A percentile compares a stretch with the other conserved stretches of the same genome.
Conservation (phyloP, 2,888 invertebrate genomes). For the Cheilosia grossa region DNA sequence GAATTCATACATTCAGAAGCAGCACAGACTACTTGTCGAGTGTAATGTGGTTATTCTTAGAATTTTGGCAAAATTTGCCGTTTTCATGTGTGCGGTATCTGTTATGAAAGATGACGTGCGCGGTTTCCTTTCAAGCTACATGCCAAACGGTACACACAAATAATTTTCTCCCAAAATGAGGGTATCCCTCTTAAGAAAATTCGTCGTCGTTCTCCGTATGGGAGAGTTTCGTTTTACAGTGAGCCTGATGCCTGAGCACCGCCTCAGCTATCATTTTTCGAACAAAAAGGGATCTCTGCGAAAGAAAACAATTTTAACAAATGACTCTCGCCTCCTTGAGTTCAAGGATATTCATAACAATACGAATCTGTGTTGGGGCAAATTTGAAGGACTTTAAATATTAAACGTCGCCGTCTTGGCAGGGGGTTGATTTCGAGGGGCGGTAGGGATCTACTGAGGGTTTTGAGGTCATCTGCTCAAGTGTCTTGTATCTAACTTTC, state of each 20-base stretch:
- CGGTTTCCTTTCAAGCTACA: constrained; percentile 26
- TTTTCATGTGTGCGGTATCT: constrained; percentile 10
- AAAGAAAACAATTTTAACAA: constrained; percentile 1
- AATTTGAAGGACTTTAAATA: constrained; percentile 26
- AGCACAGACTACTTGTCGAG: constrained; percentile 48
- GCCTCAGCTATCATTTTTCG: constrained; percentile 46
- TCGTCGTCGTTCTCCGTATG: not conserved
- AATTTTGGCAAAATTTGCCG: constrained; percentile 52
- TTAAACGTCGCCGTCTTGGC: constrained; percentile 36
- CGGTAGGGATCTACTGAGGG: constrained; percentile 9
- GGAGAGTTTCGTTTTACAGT: constrained; percentile 6
- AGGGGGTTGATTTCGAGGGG: constrained; percentile 22
- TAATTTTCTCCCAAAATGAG: constrained; percentile 10
- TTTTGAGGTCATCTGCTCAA: constrained; percentile 62
- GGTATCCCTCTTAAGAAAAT: not conserved
- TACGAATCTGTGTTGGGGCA: constrained; percentile 25
- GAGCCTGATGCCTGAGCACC: not conserved
- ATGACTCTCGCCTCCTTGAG: constrained; percentile 27
- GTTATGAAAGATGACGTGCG: constrained; percentile 6
- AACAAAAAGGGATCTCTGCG: constrained; percentile 20
- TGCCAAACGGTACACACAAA: constrained; percentile 37
- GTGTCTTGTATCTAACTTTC: constrained; percentile 36
- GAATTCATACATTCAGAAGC: not conserved
- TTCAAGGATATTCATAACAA: constrained; percentile 59
- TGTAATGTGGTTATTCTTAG: constrained; percentile 49